phyloP scores from a whole-genome alignment of 2,797 vertebrate species.

The Adelosebastes latens region DNA sequence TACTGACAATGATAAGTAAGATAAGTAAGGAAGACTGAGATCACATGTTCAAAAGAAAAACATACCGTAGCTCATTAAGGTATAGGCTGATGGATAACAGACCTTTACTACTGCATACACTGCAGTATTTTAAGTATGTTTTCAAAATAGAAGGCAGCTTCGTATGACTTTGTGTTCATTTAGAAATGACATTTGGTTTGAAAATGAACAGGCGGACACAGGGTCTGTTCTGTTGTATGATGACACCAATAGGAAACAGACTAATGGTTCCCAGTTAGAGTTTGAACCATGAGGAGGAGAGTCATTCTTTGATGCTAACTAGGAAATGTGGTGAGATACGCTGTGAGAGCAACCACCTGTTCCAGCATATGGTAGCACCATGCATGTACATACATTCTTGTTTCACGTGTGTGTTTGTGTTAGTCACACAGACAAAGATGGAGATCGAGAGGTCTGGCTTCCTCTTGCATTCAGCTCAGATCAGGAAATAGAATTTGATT shows the following conservation, averaged over 20 bases:
- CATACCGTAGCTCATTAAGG: neutral
- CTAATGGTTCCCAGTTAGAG: conserved; percentile 26
- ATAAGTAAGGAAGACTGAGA: neutral
- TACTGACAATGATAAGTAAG: neutral
- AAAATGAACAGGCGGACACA: neutral
- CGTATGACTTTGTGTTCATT: neutral
- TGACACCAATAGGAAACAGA: neutral
- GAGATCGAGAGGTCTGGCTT: neutral
- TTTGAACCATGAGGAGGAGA: conserved; percentile 1
- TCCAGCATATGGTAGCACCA: conserved; percentile 39
- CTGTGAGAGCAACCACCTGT: conserved; percentile 58
- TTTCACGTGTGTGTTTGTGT: neutral
- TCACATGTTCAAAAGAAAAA: neutral
- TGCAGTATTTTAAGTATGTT: neutral
- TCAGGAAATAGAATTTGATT: neutral
- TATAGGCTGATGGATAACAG: neutral
- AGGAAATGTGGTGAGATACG: conserved; percentile 5
- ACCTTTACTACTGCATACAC: neutral
- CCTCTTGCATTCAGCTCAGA: neutral
- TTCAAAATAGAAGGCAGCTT: neutral
- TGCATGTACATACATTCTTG: neutral
- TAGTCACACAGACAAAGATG: neutral
- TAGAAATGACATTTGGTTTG: neutral
- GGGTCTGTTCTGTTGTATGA: neutral
- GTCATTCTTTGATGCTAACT: conserved; percentile 31